Percentiles rank a stretch among this genome's conserved stretches.
Conservation (phyloP, 2,888 invertebrate genomes). For the Pharmacophagus antenor region DNA sequence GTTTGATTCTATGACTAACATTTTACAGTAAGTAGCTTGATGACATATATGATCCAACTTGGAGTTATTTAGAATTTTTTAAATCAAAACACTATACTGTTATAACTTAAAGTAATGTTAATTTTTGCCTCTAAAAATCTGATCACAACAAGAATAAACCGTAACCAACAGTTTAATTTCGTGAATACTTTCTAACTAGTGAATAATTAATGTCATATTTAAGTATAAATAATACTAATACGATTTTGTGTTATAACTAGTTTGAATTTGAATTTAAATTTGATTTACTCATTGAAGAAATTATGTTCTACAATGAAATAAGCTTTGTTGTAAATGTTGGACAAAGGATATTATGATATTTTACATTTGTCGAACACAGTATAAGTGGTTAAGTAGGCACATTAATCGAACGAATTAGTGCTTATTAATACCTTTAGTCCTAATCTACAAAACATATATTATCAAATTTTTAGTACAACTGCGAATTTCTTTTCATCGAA, state of each 20-base stretch:
- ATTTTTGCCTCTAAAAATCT: not conserved
- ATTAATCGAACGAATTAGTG: no score
- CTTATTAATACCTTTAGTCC: no score
- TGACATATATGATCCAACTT: not conserved
- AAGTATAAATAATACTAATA: not conserved
- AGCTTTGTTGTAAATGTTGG: not conserved
- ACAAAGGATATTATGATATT: not conserved
- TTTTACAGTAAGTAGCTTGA: not conserved
- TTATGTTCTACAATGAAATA: not conserved
- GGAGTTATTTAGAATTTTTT: not conserved
- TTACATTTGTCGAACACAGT: not conserved
- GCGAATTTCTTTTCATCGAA: no score
- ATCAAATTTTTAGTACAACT: no score
- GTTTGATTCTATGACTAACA: not conserved
- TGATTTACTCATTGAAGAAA: not conserved
- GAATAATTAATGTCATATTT: no score
- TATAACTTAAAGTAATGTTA: not conserved
- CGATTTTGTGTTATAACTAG: no score
- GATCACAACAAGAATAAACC: not conserved
- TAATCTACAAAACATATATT: no score
- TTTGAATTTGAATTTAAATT: no score
- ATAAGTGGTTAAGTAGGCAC: no score
- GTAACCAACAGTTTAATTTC: not conserved
- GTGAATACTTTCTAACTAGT: no score
- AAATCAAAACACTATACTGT: not conserved